Evolutionary conservation across 2,888 invertebrate species (phyloP).

Genomic region (Brachyopa scutellaris): DNA sequence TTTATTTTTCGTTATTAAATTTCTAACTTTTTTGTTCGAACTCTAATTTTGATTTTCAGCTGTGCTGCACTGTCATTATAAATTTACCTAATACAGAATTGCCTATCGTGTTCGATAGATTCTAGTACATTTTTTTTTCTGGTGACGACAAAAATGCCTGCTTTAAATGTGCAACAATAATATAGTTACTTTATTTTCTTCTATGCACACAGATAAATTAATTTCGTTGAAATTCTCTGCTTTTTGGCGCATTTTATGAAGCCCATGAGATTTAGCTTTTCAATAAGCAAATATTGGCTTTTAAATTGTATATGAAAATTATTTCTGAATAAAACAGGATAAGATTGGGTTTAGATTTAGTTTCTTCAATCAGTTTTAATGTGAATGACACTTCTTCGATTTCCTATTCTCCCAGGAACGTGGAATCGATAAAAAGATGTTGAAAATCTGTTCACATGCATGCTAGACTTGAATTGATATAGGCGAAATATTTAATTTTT

Average conservation of each 20-base stretch:
- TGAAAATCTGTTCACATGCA: no score
- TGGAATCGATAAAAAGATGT: no score
- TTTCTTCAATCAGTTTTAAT: no score
- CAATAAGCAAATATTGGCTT: background rate
- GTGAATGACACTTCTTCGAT: no score
- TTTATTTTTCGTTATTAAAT: constrained; percentile 41
- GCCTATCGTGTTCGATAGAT: constrained; percentile 78
- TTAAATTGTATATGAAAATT: background rate
- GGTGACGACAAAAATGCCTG: constrained; percentile 49
- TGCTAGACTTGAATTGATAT: no score
- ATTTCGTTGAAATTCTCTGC: constrained; percentile 71
- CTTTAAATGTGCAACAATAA: constrained; percentile 46
- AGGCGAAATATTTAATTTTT: no score
- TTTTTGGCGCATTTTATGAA: constrained; percentile 69
- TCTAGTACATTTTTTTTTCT: constrained; percentile 16
- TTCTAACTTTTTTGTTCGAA: constrained; percentile 19
- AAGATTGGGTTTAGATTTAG: no score
- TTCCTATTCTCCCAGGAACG: no score
- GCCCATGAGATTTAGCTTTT: constrained; percentile 30
- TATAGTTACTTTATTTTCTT: constrained; percentile 17
- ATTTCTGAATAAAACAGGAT: constrained; percentile 46
- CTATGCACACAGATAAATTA: constrained; percentile 62
- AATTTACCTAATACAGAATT: constrained; percentile 81
- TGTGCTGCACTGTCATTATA: constrained; percentile 66
- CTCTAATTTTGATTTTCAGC: constrained; percentile 46